Percentiles rank a stretch among this genome's conserved stretches.
Conservation (phyloP, 2,113 vertebrate genomes). For the Salvelinus sp. region DNA sequence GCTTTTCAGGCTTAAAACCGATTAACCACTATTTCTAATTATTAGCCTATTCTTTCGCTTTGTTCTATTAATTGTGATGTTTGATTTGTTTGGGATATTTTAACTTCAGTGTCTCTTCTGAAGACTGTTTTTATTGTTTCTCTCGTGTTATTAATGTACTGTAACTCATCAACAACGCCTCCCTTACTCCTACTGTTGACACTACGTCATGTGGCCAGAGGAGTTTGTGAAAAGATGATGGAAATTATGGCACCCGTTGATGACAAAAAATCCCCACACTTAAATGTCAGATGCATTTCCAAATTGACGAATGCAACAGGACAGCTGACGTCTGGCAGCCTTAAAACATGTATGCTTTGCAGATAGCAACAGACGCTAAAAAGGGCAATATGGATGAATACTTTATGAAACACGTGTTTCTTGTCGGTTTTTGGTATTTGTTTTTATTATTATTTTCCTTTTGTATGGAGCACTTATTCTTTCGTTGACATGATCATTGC, state of each 20-base stretch:
- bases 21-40: constrained; percentile 71
- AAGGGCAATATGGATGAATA: constrained; percentile 46
- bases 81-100: constrained; percentile 59
- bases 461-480: constrained; percentile 80
- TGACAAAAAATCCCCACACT: constrained; percentile 44
- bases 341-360: constrained; percentile 59
- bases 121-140: constrained; percentile 52
- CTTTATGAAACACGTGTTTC: constrained; percentile 39
- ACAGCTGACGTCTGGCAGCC: constrained; percentile 60
- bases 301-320: constrained; percentile 56
- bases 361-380: constrained; percentile 63
- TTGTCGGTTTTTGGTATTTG: constrained; percentile 22
- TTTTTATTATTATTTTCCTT: constrained; percentile 38
- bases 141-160: constrained; percentile 47
- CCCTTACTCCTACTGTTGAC: constrained; percentile 3
- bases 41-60: constrained; percentile 68
- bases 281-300: constrained; percentile 50
- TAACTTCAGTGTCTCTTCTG: constrained; percentile 62
- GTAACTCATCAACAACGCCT: constrained; percentile 58
- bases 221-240: constrained; percentile 36
- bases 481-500: constrained; percentile 54
- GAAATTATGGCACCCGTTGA: constrained; percentile 42
- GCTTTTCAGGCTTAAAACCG: constrained; percentile 58
- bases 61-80: constrained; percentile 67
- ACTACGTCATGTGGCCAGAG: constrained; percentile 30